Evolutionary conservation across 2,797 vertebrate species (phyloP).

Genomic region (Gouania willdenowi): DNA sequence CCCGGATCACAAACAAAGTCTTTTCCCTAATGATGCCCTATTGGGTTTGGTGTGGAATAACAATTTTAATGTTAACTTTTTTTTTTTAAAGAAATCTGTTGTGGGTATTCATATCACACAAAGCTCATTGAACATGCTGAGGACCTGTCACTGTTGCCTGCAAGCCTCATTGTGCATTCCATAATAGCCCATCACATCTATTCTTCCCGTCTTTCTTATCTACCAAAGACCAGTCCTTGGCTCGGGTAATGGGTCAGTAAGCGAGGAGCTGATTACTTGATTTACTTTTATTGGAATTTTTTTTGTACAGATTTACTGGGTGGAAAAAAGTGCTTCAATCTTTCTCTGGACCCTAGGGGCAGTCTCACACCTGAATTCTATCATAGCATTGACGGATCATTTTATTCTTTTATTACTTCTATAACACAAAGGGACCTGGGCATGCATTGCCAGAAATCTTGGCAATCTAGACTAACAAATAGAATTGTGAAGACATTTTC

Average conservation of each 20-base stretch:
- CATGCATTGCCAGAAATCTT: constrained; percentile 36
- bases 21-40: constrained; percentile 29
- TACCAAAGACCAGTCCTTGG: constrained; percentile 65
- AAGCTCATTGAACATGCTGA: constrained; percentile 68
- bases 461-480: no score
- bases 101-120: constrained; percentile 70
- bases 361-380: constrained; percentile 27
- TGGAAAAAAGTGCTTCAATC: constrained; percentile 47
- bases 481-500: no score
- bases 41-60: constrained; percentile 61
- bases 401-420: constrained; percentile 28
- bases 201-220: constrained; percentile 75
- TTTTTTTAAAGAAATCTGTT: constrained; percentile 60
- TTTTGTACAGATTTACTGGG: constrained; percentile 60
- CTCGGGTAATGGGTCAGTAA: constrained; percentile 67
- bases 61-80: constrained; percentile 61
- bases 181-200: constrained; percentile 75
- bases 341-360: constrained; percentile 10
- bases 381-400: constrained; percentile 35
- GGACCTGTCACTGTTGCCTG: constrained; percentile 71
- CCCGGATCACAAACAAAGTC: constrained; percentile 64
- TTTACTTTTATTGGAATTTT: constrained; percentile 69
- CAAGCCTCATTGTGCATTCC: constrained; percentile 70
- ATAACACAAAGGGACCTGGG: constrained; percentile 23
- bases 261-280: constrained; percentile 61